Base-by-base conservation (phyloP, 2,888 invertebrate genomes). In the Phyllotreta cruciferae region DNA sequence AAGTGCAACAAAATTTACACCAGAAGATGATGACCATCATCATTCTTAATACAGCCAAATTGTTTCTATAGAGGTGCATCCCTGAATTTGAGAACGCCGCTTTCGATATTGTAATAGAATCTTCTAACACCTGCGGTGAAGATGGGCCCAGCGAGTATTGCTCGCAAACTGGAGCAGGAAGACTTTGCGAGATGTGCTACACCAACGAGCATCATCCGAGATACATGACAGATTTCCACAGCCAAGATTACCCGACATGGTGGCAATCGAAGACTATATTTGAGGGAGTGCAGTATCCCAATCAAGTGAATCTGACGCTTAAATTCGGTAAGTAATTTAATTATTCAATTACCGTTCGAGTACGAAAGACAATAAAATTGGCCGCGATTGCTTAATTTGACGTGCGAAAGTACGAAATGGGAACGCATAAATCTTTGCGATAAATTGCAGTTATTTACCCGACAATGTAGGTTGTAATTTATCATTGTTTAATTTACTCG, bases 211-310 rank as follows among this genome's bases (percentile, higher is more conserved):
- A 93, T 78, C 86, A 89, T 47, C 84, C 92, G 9, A 81, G 85
- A 56, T 94, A 87, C 80, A 85, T 98, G 73, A 98, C 98, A 1
- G 98, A 99, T 81, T 86, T 93, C 75, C 94, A 97, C 79, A 93
- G 92, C 79, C 90, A 90, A 68, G 92, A 93, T 71, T 92, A 93
- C 78, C 90, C 91, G 71, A 95, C 96, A 0, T 97, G 95, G 94
- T 97, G 97, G 97, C 96, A 97, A 80, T 96, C 96, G 0, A 96
- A 97, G 79, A 98, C 99, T 1, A 97, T 99, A 95, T 88, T 87
- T 75, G 96, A 98, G 76, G 92, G 91, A 24, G 90, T 96, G 58
- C 94, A 96, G 79, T 92, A 91, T 78, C 96, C 96, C 0, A 91
- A 89, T 75, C 90, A 90, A 81, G 97, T 99, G 71, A 98, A 98